Evolutionary conservation across 2,113 vertebrate species (phyloP), one percentile per base, ranked within the genome.

Genomic region (Myotis davidii): DNA sequence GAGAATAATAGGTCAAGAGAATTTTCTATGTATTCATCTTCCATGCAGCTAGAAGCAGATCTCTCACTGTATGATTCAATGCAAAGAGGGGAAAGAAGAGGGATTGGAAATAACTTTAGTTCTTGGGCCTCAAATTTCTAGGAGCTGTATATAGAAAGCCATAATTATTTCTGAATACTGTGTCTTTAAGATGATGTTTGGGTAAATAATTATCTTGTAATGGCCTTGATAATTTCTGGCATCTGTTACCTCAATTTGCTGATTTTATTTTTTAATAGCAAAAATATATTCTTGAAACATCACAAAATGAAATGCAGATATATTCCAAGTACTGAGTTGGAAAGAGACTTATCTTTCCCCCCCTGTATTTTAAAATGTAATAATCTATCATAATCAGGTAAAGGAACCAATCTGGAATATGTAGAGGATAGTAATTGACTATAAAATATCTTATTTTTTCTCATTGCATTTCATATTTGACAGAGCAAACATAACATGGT

Each of bases 201-300:
- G 23, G 21, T 79, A 96, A 94, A 72, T 94, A 93, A 91, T 79
- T 97, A 76, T 34, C 32, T 94, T 97, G 13, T 59, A 96, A 92
- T 82, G 2, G 64, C 17, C 3, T 81, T 91, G 42, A 77, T 91
- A 59, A 97, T 94, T 97, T 96, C 59, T 95, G 90, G 88, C 85
- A 97, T 83, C 95, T 96, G 77, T 96, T 97, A 90, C 77, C 85
- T 61, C 85, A 95, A 94, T 97, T 34, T 96, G 84, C 73, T 97
- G 2, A 54, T 91, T 97, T 96, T 88, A 74, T 39, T 91, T 95
- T 92, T 88, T 79, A 73, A 95, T 85, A 95, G 82, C n/a, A 90
- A 85, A 85, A 87, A 6, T 29, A 59, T 78, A 90, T 94, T 61
- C 85, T 85, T 86, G 67, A 81, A 95, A 94, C 25, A 67, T 45